Base-by-base conservation (phyloP, 2,797 vertebrate species). In the Propithecus deckenii region DNA sequence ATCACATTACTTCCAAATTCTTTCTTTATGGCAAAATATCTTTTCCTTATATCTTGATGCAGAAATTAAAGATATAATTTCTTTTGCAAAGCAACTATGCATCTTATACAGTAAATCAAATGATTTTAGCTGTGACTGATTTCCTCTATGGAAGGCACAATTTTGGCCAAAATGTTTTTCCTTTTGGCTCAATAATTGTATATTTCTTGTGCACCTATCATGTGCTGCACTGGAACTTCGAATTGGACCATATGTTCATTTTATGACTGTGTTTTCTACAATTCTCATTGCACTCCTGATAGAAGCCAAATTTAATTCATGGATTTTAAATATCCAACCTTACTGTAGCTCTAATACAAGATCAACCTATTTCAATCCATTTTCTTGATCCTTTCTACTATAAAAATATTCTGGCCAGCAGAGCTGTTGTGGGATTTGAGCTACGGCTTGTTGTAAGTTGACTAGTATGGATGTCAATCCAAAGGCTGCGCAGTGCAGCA, bases 341-440 rank as follows among this genome's bases (percentile, higher is more conserved):
- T 83, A 71, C n/a, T 89, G 15, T 46, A 94, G n/a, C 23, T 72
- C 74, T 91, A 48, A 75, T 52, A 80, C 4, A 93, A 59, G 30
- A 87, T 76, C 76, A 96, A 25, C 72, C 72, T 95, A 85, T 87
- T 91, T 93, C 86, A 87, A 91, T 57, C 30, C 76, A 83, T 89
- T 93, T 96, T 96, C 87, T 87, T 74, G 61, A 96, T 95, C 23
- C 46, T 84, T 87, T 81, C 65, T 91, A 30, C 41, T 74, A 96
- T 95, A 93, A 95, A 92, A 97, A 84, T 86, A 79, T 86, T 96
- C 95, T 97, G 96, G 97, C 95, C 74, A 81, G 59, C 67, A 55
- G n/a, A 89, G 17, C 55, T 83, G 67, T 17, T 85, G 38, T 96
- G 97, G 97, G 97, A 97, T 96, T 98, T 97, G 84, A 94, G 72